A percentile compares a stretch with the other conserved stretches of the same genome.
phyloP scores from a whole-genome alignment of 2,888 invertebrate species.

The Drosophila sordidula region DNA sequence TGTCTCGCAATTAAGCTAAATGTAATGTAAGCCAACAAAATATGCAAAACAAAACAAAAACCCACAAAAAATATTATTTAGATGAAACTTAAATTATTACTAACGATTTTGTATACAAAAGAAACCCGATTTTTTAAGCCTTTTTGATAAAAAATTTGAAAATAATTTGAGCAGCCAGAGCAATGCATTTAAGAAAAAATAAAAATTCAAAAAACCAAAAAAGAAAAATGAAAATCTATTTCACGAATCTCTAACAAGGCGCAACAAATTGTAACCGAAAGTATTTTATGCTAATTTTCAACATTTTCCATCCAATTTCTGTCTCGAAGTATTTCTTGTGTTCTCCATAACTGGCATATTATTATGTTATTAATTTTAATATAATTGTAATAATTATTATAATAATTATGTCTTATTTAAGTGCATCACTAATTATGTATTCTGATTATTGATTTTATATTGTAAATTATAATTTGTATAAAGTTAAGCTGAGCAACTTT shows the following conservation, averaged over 20 bases:
- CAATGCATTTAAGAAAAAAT: slow-evolving; percentile 60
- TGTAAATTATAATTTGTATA: slow-evolving; percentile 79
- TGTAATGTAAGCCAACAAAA: slow-evolving; percentile 62
- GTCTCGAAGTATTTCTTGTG: slow-evolving; percentile 15
- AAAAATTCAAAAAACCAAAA: neutral
- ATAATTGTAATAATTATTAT: slow-evolving; percentile 36
- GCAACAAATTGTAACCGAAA: slow-evolving; percentile 53
- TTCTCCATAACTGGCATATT: slow-evolving; percentile 47
- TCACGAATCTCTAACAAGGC: slow-evolving; percentile 34
- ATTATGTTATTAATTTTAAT: slow-evolving; percentile 56
- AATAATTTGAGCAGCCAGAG: slow-evolving; percentile 61
- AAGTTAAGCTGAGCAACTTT: slow-evolving; percentile 75
- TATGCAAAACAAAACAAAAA: slow-evolving; percentile 43
- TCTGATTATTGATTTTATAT: slow-evolving; percentile 60
- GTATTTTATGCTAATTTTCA: slow-evolving; percentile 54
- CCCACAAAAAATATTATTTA: slow-evolving; percentile 54
- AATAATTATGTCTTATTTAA: slow-evolving; percentile 63
- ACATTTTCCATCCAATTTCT: slow-evolving; percentile 60
- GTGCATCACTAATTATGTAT: slow-evolving; percentile 68
- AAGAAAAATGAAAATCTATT: neutral
- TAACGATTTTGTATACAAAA: slow-evolving; percentile 48
- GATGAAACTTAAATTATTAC: slow-evolving; percentile 57
- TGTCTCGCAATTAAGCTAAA: slow-evolving; percentile 80
- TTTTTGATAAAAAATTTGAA: slow-evolving; percentile 38
- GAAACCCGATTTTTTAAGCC: slow-evolving; percentile 30